These are phyloP conservation scores for Acanthurus tractus DNA, from an alignment of 2,797 vertebrate species.

Conservation along the genomic window DNA sequence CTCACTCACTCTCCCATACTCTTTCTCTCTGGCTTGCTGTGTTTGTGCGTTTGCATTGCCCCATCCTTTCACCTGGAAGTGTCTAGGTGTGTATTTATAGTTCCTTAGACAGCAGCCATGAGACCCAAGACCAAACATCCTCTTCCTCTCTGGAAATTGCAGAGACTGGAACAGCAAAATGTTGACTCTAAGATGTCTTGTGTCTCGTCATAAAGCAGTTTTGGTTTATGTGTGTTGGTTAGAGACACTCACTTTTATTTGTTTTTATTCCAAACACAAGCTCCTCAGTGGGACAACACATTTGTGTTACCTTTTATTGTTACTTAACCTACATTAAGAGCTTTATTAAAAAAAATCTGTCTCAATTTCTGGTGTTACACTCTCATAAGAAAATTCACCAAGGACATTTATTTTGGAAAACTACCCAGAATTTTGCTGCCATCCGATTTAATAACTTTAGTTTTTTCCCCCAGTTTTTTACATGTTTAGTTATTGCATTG, in stretches of 20 bases:
- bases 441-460: background rate
- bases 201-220: constrained; percentile 24
- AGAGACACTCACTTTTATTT: constrained; percentile 11
- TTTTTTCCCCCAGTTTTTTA: too few relatives aligned
- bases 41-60: constrained; percentile 79
- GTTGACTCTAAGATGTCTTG: constrained; percentile 63
- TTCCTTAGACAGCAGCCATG: constrained; percentile 85
- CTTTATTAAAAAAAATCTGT: background rate
- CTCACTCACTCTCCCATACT: constrained; percentile 49
- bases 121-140: constrained; percentile 88
- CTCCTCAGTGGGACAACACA: background rate
- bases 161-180: constrained; percentile 63
- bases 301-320: background rate
- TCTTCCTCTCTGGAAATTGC: constrained; percentile 92
- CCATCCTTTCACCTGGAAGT: constrained; percentile 88
- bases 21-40: constrained; percentile 58
- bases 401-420: background rate
- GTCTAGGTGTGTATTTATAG: constrained; percentile 87
- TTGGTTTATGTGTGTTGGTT: constrained; percentile 20
- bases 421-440: background rate
- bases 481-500: background rate
- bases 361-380: background rate
- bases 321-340: background rate
- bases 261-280: constrained; percentile 8
- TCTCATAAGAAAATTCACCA: background rate